phyloP scores from a whole-genome alignment of 1,140 invertebrate species.

The Anagrus nilaparvatae region DNA sequence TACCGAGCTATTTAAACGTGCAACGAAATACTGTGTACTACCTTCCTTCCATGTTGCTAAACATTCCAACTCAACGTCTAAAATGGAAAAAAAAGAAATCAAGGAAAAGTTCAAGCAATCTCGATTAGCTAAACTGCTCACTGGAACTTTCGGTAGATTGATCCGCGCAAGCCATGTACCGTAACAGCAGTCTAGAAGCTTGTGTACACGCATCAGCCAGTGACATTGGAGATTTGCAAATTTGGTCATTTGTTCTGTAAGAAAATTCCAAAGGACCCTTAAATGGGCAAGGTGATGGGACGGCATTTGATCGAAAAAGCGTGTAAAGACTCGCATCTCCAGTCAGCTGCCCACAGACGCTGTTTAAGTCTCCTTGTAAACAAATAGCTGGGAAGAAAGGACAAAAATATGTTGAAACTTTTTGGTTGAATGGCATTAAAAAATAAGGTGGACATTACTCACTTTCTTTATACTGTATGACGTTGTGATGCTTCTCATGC shows the following conservation, averaged over 20 bases:
- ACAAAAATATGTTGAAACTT: background rate
- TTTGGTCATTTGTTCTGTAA: slow-evolving; percentile 63
- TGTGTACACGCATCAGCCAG: slow-evolving; percentile 75
- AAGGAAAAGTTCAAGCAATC: background rate
- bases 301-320: slow-evolving; percentile 49
- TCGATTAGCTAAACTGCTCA: slow-evolving; percentile 30
- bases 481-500: slow-evolving; percentile 57
- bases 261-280: slow-evolving; percentile 47
- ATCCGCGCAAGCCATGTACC: slow-evolving; percentile 80
- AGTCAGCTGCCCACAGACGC: slow-evolving; percentile 42
- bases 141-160: slow-evolving; percentile 58
- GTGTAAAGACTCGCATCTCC: slow-evolving; percentile 48
- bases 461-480: slow-evolving; percentile 71
- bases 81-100: slow-evolving; percentile 14
- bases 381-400: slow-evolving; percentile 37
- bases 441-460: slow-evolving; percentile 36
- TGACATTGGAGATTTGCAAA: slow-evolving; percentile 61
- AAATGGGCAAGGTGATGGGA: slow-evolving; percentile 46
- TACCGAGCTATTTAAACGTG: slow-evolving; percentile 45
- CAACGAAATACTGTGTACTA: slow-evolving; percentile 69
- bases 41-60: slow-evolving; percentile 79
- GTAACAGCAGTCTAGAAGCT: slow-evolving; percentile 62
- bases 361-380: slow-evolving; percentile 24
- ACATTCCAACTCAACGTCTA: slow-evolving; percentile 74
- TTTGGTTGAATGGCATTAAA: slow-evolving; percentile 18